Conservation (phyloP, 2,113 vertebrate genomes). For the Oryzias woworae region DNA sequence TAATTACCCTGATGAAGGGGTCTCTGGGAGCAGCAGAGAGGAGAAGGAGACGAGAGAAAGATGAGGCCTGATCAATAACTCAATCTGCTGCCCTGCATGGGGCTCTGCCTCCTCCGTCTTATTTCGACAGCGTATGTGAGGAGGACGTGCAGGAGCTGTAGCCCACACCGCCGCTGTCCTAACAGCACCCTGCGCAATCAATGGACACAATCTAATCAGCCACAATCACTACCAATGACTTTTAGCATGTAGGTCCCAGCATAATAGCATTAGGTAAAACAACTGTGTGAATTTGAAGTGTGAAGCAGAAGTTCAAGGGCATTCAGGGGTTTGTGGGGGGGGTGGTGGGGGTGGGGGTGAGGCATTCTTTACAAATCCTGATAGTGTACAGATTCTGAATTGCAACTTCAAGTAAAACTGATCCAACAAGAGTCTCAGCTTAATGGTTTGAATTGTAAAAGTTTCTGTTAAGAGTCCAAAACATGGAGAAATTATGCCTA, state of each 20-base stretch:
- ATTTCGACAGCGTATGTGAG: slow-evolving; percentile 58
- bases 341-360: slow-evolving; percentile 23
- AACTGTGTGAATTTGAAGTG: slow-evolving; percentile 44
- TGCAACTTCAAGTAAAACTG: too few relatives aligned
- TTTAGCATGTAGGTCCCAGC: slow-evolving; percentile 61
- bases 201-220: slow-evolving; percentile 78
- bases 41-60: slow-evolving; percentile 52
- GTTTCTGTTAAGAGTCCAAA: not conserved
- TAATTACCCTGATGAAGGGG: slow-evolving; percentile 73
- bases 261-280: slow-evolving; percentile 68
- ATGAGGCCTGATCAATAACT: slow-evolving; percentile 74
- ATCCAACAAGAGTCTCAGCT: too few relatives aligned
- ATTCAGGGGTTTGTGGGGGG: slow-evolving; percentile 22
- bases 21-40: slow-evolving; percentile 55
- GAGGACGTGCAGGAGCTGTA: slow-evolving; percentile 48
- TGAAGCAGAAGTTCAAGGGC: slow-evolving; percentile 63
- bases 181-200: slow-evolving; percentile 67
- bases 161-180: slow-evolving; percentile 46
- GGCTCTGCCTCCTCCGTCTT: slow-evolving; percentile 66
- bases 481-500: not conserved
- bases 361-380: slow-evolving; percentile 14
- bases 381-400: too few relatives aligned
- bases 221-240: slow-evolving; percentile 72
- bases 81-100: slow-evolving; percentile 72
- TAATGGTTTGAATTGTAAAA: too few relatives aligned